phyloP scores from a whole-genome alignment of 1,140 invertebrate genomes.

The Lepidurus arcticus region DNA sequence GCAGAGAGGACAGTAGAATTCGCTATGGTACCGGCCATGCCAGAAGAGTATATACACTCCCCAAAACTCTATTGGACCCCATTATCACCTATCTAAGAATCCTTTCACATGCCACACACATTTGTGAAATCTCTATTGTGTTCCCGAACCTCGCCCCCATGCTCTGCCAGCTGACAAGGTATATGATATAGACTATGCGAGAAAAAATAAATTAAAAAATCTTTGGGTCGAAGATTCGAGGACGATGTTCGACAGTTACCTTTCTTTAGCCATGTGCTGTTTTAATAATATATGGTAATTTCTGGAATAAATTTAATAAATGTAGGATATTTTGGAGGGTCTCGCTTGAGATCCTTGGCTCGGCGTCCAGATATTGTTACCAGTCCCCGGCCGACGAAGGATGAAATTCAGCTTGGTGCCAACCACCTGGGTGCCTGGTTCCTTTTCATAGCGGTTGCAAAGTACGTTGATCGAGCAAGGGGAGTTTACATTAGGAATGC shows the following conservation, averaged over 20 bases:
- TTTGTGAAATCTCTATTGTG: constrained; percentile 2
- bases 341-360: not conserved
- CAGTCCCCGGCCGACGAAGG: not conserved
- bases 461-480: not conserved
- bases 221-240: too few relatives aligned
- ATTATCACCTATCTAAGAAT: constrained; percentile 11
- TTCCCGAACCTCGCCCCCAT: not conserved
- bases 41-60: not conserved
- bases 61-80: not conserved
- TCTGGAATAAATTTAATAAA: not conserved
- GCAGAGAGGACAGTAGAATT: not conserved
- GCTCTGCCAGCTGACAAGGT: constrained; percentile 3
- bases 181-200: not conserved
- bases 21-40: not conserved
- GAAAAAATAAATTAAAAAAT: not conserved
- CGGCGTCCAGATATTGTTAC: not conserved
- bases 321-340: not conserved
- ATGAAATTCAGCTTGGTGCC: not conserved
- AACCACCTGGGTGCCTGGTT: not conserved
- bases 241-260: too few relatives aligned
- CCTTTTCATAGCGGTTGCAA: not conserved
- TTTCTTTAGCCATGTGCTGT: too few relatives aligned
- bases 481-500: constrained; percentile 15
- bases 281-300: too few relatives aligned
- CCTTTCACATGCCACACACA: constrained; percentile 18